phyloP scores from a whole-genome alignment of 2,888 invertebrate genomes.

The Galerucella pusilla region DNA sequence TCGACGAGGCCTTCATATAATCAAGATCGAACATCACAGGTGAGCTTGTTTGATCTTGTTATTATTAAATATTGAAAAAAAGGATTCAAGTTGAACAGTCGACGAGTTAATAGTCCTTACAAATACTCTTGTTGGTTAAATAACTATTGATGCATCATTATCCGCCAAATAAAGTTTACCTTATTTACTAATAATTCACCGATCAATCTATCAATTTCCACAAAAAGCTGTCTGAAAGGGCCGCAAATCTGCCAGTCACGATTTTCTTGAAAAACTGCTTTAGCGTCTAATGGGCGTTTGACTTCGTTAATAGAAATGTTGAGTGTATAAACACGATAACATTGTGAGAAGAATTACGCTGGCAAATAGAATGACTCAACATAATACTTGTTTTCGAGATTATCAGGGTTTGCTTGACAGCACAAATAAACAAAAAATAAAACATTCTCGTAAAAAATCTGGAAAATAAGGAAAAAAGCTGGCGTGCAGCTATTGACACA shows the following conservation, averaged over 20 bases:
- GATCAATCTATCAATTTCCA: constrained; percentile 41
- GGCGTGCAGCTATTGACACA: too few species aligned
- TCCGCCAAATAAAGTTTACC: constrained; percentile 26
- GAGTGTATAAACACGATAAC: constrained; percentile 42
- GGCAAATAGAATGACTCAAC: constrained; percentile 41
- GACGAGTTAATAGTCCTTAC: too few species aligned
- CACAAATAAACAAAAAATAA: not conserved
- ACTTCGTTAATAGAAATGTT: constrained; percentile 40
- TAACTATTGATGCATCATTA: not conserved
- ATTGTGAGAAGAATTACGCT: constrained; percentile 39
- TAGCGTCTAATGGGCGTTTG: constrained; percentile 37
- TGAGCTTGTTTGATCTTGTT: too few species aligned
- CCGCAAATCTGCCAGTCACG: constrained; percentile 39
- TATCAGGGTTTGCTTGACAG: not conserved
- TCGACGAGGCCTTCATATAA: too few species aligned
- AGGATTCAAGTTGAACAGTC: too few species aligned
- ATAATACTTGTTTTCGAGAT: constrained; percentile 20
- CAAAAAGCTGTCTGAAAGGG: constrained; percentile 31
- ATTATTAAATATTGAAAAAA: too few species aligned
- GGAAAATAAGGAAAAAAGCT: too few species aligned
- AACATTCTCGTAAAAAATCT: not conserved
- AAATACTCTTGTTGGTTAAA: too few species aligned
- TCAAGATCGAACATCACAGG: too few species aligned
- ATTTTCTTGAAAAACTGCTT: constrained; percentile 39
- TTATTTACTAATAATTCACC: constrained; percentile 28